Percentiles rank a stretch among this genome's conserved stretches.
Evolutionary conservation across 2,888 invertebrate genomes (phyloP).

Genomic region (Athalia circularis): DNA sequence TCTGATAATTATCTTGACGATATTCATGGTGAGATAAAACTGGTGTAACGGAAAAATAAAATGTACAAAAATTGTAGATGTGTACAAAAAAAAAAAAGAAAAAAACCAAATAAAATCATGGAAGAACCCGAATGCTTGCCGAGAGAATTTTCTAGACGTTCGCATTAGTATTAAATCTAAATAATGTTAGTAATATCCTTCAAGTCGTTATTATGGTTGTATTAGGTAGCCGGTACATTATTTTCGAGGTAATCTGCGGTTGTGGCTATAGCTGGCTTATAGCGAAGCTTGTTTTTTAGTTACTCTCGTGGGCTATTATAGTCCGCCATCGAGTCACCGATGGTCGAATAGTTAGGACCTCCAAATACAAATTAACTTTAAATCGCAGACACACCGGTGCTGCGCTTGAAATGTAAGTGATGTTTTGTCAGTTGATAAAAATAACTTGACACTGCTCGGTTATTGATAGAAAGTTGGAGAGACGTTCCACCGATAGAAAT

Average conservation of each 20-base stretch:
- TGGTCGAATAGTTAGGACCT: too few relatives aligned
- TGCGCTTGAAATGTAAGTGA: too few relatives aligned
- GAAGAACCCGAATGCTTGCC: too few relatives aligned
- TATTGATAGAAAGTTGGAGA: too few relatives aligned
- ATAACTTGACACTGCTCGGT: too few relatives aligned
- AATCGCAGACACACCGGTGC: too few relatives aligned
- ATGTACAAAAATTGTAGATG: background rate
- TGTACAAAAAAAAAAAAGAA: background rate
- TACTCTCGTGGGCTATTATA: background rate
- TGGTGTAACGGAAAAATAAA: background rate
- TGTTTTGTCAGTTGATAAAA: too few relatives aligned
- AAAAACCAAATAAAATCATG: too few relatives aligned
- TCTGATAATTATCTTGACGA: background rate
- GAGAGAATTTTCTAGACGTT: too few relatives aligned
- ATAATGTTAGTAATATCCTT: conserved; percentile 10
- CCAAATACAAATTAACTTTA: too few relatives aligned
- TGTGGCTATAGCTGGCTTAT: background rate
- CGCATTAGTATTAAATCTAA: background rate
- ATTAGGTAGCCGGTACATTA: background rate
- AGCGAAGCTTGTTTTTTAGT: background rate
- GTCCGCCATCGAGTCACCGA: background rate
- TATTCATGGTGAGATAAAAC: background rate
- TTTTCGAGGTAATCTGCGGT: conserved; percentile 21
- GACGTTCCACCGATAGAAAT: too few relatives aligned
- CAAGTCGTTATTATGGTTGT: background rate